These are phyloP conservation scores for Pristionchus arcanus DNA, from an alignment of 2,888 invertebrate genomes.

Conservation along the genomic window DNA sequence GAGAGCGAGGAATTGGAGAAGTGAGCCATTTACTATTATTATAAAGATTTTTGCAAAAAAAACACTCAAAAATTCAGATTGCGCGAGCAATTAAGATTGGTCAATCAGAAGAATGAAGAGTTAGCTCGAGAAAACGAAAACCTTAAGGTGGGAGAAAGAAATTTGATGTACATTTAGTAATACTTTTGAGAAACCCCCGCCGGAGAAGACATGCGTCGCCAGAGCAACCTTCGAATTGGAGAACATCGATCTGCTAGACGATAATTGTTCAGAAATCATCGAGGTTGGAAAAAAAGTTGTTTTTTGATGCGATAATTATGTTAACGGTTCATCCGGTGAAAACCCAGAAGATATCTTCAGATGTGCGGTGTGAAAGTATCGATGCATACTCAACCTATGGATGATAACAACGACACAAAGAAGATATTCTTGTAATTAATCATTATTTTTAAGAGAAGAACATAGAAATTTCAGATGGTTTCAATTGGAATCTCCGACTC, in stretches of 20 bases:
- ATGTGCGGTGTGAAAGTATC: not conserved
- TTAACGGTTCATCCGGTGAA: too few relatives aligned
- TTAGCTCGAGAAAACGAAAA: not conserved
- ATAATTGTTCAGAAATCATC: too few relatives aligned
- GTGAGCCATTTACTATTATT: not conserved
- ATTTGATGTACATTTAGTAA: too few relatives aligned
- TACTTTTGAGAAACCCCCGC: too few relatives aligned
- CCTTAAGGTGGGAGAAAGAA: not conserved
- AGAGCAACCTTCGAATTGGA: too few relatives aligned
- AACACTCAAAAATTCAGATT: not conserved
- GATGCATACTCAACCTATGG: not conserved
- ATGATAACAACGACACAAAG: not conserved
- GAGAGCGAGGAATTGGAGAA: constrained; percentile 1
- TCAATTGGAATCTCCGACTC: not conserved
- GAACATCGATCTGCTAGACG: too few relatives aligned
- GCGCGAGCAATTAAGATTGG: not conserved
- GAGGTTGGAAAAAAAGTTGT: too few relatives aligned
- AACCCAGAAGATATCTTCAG: not conserved
- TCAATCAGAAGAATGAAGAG: not conserved
- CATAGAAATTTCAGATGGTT: not conserved
- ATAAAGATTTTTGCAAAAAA: not conserved
- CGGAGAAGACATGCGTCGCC: too few relatives aligned
- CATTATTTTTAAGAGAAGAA: not conserved
- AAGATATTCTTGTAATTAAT: not conserved
- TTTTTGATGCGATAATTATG: too few relatives aligned